These are phyloP conservation scores for Atlantisia rogersi DNA, from an alignment of 2,113 vertebrate species.

Conservation along the genomic window DNA sequence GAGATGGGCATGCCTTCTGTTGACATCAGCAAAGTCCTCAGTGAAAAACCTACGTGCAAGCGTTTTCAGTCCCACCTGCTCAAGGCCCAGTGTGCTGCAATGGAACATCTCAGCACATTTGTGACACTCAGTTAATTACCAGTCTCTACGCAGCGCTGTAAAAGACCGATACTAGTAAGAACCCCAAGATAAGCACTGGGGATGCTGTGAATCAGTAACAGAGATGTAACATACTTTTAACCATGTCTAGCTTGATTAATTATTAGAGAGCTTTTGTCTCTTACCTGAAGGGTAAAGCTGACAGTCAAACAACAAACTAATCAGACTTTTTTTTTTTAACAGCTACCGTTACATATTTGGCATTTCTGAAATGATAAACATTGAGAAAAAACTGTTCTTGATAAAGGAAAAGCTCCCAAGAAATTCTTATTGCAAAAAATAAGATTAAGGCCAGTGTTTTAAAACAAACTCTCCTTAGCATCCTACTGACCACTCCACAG, in stretches of 20 bases:
- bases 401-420: not conserved
- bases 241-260: not conserved
- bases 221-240: not conserved
- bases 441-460: not conserved
- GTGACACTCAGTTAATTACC: not conserved
- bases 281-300: not conserved
- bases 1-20: not conserved
- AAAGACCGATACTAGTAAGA: not conserved
- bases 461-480: not conserved
- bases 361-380: not conserved
- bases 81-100: not conserved
- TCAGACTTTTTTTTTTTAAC: not conserved
- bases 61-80: slow-evolving; percentile 33
- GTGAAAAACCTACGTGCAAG: not conserved
- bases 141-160: not conserved
- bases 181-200: not conserved
- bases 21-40: slow-evolving; percentile 45
- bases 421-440: not conserved
- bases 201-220: not conserved
- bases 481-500: not conserved
- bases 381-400: not conserved
- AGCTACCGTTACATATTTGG: not conserved
- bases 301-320: not conserved
- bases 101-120: not conserved
- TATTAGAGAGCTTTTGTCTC: not conserved